phyloP scores from a whole-genome alignment of 2,888 invertebrate species.

The Lutraria lutraria region DNA sequence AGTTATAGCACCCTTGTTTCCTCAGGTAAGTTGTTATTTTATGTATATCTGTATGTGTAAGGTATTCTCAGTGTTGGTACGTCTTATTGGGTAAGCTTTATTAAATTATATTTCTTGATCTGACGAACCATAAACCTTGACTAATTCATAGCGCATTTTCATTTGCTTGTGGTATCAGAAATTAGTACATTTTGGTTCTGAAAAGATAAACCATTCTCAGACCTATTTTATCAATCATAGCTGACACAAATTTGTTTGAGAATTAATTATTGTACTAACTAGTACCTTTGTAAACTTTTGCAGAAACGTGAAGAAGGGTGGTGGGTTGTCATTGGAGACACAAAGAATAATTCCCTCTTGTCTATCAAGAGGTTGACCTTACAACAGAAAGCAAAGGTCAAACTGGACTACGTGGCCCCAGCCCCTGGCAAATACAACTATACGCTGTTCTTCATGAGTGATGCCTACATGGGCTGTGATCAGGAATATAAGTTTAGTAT shows the following conservation, averaged over 20 bases:
- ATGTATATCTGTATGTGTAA: background rate
- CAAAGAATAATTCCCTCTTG: slow-evolving; percentile 96
- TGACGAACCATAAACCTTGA: too few species aligned
- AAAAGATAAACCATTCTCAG: too few species aligned
- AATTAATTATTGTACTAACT: too few species aligned
- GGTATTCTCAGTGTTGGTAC: background rate
- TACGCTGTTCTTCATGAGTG: slow-evolving; percentile 99
- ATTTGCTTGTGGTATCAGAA: too few species aligned
- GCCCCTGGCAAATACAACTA: slow-evolving; percentile 94
- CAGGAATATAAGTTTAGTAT: slow-evolving; percentile 97
- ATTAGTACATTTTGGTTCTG: too few species aligned
- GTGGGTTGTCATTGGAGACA: slow-evolving; percentile 99
- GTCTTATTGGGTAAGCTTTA: background rate
- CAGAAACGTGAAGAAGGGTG: slow-evolving; percentile 90
- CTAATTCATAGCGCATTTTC: too few species aligned
- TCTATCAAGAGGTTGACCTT: slow-evolving; percentile 98
- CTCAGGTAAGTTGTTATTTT: slow-evolving; percentile 90
- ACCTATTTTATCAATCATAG: too few species aligned
- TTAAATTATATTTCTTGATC: too few species aligned
- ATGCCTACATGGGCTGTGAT: slow-evolving; percentile 99
- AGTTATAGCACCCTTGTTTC: slow-evolving; percentile 99
- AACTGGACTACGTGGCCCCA: slow-evolving; percentile 97
- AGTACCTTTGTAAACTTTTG: slow-evolving; percentile 26
- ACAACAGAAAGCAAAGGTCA: slow-evolving; percentile 95
- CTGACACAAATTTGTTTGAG: too few species aligned